phyloP scores from a whole-genome alignment of 2,113 vertebrate genomes.

The Montifringilla adamsi region DNA sequence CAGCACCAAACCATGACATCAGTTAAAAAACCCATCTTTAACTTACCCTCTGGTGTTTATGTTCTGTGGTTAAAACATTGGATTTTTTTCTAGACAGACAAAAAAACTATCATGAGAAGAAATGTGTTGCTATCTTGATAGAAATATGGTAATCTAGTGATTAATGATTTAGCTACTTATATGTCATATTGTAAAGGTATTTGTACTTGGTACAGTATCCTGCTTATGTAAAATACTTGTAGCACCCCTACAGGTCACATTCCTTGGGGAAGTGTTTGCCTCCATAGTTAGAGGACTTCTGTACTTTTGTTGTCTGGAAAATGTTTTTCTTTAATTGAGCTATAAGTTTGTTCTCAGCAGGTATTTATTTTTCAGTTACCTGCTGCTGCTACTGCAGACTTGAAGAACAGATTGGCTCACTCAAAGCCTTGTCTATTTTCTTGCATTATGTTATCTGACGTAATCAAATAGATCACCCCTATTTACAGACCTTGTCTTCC shows the following conservation, averaged over 20 bases:
- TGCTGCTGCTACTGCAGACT: background rate
- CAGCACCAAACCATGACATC: too few relatives aligned
- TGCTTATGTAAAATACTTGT: background rate
- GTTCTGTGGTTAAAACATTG: background rate
- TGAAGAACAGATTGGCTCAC: background rate
- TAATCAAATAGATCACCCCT: background rate
- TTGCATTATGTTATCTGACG: background rate
- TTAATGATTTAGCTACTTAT: background rate
- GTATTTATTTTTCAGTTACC: background rate
- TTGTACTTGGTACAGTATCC: background rate
- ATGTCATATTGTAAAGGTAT: background rate
- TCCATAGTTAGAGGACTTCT: background rate
- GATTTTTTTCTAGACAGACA: background rate
- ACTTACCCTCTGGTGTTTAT: background rate
- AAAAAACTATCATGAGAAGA: background rate
- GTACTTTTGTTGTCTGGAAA: background rate
- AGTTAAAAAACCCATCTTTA: background rate
- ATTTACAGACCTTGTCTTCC: background rate
- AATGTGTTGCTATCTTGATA: background rate
- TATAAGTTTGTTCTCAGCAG: background rate
- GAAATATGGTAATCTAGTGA: background rate
- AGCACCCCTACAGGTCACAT: accelerated
- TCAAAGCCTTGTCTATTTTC: background rate
- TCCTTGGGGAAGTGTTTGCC: background rate
- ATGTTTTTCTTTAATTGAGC: background rate